phyloP scores from a whole-genome alignment of 2,888 invertebrate species.

The Patella pellucida region DNA sequence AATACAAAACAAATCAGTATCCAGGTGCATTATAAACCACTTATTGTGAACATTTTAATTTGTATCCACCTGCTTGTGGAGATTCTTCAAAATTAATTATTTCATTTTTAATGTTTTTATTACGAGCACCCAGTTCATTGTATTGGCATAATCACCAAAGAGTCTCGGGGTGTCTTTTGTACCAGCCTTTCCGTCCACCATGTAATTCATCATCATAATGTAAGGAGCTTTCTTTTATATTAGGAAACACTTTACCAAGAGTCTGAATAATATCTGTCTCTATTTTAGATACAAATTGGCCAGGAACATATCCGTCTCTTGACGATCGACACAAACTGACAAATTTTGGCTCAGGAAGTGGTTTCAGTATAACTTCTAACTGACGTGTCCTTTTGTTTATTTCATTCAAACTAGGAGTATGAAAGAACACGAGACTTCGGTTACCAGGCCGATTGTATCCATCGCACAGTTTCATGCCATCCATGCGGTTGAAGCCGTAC shows the following conservation, averaged over 20 bases:
- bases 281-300: conserved; percentile 44
- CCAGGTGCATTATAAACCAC: too few relatives aligned
- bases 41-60: too few relatives aligned
- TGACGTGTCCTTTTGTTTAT: conserved; percentile 30
- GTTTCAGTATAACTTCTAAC: conserved; percentile 31
- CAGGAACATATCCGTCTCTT: conserved; percentile 57
- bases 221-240: conserved; percentile 22
- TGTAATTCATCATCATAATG: conserved; percentile 49
- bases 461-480: conserved; percentile 40
- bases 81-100: too few relatives aligned
- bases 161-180: conserved; percentile 7
- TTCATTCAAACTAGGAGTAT: conserved; percentile 35
- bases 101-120: too few relatives aligned
- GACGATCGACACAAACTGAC: conserved; percentile 53
- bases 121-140: too few relatives aligned
- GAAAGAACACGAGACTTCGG: conserved; percentile 35
- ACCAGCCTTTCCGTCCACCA: conserved; percentile 52
- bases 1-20: too few relatives aligned
- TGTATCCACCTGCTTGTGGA: too few relatives aligned
- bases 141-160: too few relatives aligned
- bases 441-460: conserved; percentile 43
- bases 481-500: conserved; percentile 11
- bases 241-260: conserved; percentile 29
- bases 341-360: conserved; percentile 30
- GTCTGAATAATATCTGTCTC: conserved; percentile 42